A percentile compares a stretch with the other conserved stretches of the same genome.
These are phyloP conservation scores for Dasypus novemcinctus DNA, from an alignment of 2,113 vertebrate genomes.

Conservation along the genomic window DNA sequence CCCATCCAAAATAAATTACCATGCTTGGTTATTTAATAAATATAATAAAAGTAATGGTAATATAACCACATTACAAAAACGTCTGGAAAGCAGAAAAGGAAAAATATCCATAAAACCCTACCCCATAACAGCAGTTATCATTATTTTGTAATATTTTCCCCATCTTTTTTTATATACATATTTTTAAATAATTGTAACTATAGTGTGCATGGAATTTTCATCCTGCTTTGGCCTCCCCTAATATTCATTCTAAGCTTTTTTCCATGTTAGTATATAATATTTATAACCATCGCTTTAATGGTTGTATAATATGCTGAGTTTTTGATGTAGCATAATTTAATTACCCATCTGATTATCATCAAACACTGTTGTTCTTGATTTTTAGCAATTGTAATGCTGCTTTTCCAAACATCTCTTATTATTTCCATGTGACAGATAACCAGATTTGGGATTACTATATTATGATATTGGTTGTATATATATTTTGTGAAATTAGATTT, in stretches of 20 bases:
- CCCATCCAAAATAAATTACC: background rate
- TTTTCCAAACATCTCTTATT: slow-evolving; percentile 4
- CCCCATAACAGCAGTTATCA: background rate
- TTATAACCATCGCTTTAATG: background rate
- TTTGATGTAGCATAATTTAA: background rate
- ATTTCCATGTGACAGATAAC: background rate
- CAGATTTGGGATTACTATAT: background rate
- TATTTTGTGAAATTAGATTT: background rate
- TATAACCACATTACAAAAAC: background rate
- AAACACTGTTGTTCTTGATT: background rate
- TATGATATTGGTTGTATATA: background rate
- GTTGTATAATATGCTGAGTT: background rate
- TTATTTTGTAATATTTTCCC: background rate
- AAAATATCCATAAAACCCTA: slow-evolving; percentile 7
- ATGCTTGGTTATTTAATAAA: background rate
- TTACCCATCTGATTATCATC: background rate
- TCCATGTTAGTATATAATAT: background rate
- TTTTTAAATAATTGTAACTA: background rate
- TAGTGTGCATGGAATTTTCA: background rate
- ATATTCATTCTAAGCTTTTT: background rate
- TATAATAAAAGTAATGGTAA: slow-evolving; percentile 9
- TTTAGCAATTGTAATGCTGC: background rate
- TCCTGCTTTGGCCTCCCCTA: background rate
- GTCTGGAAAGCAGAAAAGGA: background rate
- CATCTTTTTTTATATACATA: background rate